phyloP scores from a whole-genome alignment of 2,113 vertebrate genomes.

The Dromas ardeola region DNA sequence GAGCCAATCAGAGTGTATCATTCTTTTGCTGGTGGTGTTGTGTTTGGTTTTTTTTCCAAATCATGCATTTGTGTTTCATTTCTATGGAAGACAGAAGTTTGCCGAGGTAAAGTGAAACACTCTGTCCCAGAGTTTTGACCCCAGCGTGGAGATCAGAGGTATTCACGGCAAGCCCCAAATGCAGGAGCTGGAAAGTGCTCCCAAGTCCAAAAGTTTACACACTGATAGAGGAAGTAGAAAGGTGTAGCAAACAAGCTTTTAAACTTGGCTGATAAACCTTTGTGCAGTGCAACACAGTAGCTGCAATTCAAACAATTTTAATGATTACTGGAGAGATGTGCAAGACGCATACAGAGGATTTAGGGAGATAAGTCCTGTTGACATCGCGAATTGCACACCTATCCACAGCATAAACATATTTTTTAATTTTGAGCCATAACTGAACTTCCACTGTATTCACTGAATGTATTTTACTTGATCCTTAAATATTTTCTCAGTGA shows the following conservation, averaged over 20 bases:
- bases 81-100: not conserved
- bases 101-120: not conserved
- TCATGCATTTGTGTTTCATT: not conserved
- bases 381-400: not conserved
- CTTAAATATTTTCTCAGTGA: not conserved
- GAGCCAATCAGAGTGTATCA: fast-evolving
- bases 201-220: not conserved
- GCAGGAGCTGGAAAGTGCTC: not conserved
- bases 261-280: not conserved
- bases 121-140: not conserved
- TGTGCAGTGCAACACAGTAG: not conserved
- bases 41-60: not conserved
- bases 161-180: not conserved
- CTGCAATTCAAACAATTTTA: not conserved
- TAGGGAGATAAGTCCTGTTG: not conserved
- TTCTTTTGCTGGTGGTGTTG: not conserved
- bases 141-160: not conserved
- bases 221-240: not conserved
- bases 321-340: not conserved
- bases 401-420: not conserved
- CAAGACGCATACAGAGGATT: not conserved
- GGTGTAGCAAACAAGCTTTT: not conserved
- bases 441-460: not conserved
- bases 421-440: not conserved
- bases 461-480: not conserved